A percentile compares a stretch with the other conserved stretches of the same genome.
phyloP scores from a whole-genome alignment of 2,797 vertebrate genomes.

The Nannoperca australis region DNA sequence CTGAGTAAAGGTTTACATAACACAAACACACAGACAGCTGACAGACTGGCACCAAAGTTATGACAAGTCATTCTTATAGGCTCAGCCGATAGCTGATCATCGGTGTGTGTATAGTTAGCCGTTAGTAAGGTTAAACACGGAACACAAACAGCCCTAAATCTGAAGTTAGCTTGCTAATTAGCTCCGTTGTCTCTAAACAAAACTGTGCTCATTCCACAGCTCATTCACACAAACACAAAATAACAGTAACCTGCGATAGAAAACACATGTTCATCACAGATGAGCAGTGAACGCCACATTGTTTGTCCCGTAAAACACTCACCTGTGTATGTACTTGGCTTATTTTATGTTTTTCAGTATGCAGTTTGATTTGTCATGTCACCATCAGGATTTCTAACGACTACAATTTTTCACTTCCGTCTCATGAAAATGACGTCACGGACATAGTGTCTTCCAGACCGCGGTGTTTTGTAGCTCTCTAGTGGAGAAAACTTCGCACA shows the following conservation, averaged over 20 bases:
- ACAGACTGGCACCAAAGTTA: slow-evolving; percentile 11
- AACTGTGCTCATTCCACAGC: slow-evolving; percentile 32
- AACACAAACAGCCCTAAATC: background rate
- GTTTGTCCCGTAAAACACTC: background rate
- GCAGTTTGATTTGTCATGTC: slow-evolving; percentile 71
- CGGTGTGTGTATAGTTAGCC: fast-evolving
- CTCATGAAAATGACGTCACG: slow-evolving; percentile 59
- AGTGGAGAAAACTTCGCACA: slow-evolving; percentile 25
- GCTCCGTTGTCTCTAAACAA: slow-evolving; percentile 38
- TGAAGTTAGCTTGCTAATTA: slow-evolving; percentile 44
- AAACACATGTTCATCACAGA: background rate
- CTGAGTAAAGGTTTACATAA: slow-evolving; percentile 18
- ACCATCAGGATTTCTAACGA: slow-evolving; percentile 48
- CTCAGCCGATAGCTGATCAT: background rate
- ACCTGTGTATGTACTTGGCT: slow-evolving; percentile 26
- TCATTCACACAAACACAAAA: slow-evolving; percentile 23
- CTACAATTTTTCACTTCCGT: slow-evolving; percentile 74
- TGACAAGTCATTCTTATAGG: background rate
- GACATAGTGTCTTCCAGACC: fast-evolving
- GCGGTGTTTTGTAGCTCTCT: slow-evolving; percentile 30
- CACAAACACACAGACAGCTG: slow-evolving; percentile 23
- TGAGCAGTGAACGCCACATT: fast-evolving
- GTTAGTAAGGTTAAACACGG: background rate
- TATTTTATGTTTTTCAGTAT: slow-evolving; percentile 28
- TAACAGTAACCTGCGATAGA: background rate